phyloP scores from a whole-genome alignment of 2,797 vertebrate species.

The Sparidentex hasta region DNA sequence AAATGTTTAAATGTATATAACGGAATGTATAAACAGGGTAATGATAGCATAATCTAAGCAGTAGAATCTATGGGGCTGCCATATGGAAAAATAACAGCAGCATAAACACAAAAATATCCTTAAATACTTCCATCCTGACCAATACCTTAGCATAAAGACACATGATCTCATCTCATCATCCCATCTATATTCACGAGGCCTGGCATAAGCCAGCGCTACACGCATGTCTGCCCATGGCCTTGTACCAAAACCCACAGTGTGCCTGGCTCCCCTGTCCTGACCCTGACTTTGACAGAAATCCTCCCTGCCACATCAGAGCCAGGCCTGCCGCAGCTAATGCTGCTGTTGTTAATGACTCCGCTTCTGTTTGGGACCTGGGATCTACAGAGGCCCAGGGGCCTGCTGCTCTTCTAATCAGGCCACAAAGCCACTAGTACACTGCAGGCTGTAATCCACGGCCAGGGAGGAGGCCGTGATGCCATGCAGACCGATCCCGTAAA shows the following conservation, averaged over 20 bases:
- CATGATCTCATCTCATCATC: conserved; percentile 69
- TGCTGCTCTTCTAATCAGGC: conserved; percentile 78
- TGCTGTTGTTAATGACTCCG: conserved; percentile 77
- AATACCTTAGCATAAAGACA: conserved; percentile 59
- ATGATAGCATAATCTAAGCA: conserved; percentile 45
- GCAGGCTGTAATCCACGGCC: conserved; percentile 74
- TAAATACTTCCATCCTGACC: conserved; percentile 72
- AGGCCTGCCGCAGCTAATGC: conserved; percentile 76
- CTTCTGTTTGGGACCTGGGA: conserved; percentile 74
- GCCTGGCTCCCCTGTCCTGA: conserved; percentile 65
- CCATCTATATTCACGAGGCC: conserved; percentile 71
- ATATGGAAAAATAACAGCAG: conserved; percentile 59
- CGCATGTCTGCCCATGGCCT: conserved; percentile 70
- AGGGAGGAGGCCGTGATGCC: conserved; percentile 75
- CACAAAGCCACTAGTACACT: conserved; percentile 71
- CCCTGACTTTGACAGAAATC: conserved; percentile 75
- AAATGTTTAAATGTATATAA: conserved; percentile 38
- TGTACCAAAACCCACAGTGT: conserved; percentile 69
- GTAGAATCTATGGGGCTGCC: conserved; percentile 21
- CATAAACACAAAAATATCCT: conserved; percentile 52
- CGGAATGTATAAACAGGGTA: conserved; percentile 23
- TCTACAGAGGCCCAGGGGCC: conserved; percentile 55
- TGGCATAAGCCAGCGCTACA: conserved; percentile 47
- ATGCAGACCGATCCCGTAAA: conserved; percentile 76
- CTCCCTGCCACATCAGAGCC: conserved; percentile 78